Conservation (phyloP, 2,888 invertebrate genomes). For the Mythimna lalbum region DNA sequence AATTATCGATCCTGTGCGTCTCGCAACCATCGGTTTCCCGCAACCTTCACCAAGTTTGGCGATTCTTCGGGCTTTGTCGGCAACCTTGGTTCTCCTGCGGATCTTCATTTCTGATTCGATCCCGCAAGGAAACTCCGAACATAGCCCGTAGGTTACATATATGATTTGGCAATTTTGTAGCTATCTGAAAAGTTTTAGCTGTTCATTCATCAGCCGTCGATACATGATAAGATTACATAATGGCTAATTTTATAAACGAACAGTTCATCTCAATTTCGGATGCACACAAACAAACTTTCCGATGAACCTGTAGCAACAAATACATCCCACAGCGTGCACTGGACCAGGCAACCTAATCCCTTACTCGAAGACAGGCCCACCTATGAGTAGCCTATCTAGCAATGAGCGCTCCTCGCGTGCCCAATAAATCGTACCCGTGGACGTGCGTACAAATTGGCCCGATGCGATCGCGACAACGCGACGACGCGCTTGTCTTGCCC, state of each 20-base stretch:
- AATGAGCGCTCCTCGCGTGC: slow-evolving; percentile 80
- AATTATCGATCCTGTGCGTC: too few relatives aligned
- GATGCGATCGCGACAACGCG: slow-evolving; percentile 73
- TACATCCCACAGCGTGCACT: not conserved
- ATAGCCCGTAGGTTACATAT: too few relatives aligned
- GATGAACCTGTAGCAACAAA: not conserved
- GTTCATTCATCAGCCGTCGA: not conserved
- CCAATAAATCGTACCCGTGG: slow-evolving; percentile 82
- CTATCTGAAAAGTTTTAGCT: not conserved
- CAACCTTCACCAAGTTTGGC: too few relatives aligned
- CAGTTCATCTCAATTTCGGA: not conserved
- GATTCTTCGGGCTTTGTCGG: too few relatives aligned
- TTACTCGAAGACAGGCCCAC: slow-evolving; percentile 69
- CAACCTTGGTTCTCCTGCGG: too few relatives aligned
- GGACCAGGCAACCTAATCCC: slow-evolving; percentile 31
- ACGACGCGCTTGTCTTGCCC: slow-evolving; percentile 75
- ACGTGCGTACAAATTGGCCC: slow-evolving; percentile 88
- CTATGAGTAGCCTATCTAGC: slow-evolving; percentile 70
- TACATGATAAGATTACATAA: not conserved
- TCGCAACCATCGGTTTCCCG: too few relatives aligned
- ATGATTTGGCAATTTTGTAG: not conserved
- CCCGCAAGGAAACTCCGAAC: too few relatives aligned
- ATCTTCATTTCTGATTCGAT: too few relatives aligned
- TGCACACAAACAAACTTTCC: not conserved
- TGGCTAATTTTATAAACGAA: not conserved